Percentiles rank a stretch among this genome's conserved stretches.
These are phyloP conservation scores for Poliocrania exsul DNA, from an alignment of 2,797 vertebrate genomes.

Conservation along the genomic window DNA sequence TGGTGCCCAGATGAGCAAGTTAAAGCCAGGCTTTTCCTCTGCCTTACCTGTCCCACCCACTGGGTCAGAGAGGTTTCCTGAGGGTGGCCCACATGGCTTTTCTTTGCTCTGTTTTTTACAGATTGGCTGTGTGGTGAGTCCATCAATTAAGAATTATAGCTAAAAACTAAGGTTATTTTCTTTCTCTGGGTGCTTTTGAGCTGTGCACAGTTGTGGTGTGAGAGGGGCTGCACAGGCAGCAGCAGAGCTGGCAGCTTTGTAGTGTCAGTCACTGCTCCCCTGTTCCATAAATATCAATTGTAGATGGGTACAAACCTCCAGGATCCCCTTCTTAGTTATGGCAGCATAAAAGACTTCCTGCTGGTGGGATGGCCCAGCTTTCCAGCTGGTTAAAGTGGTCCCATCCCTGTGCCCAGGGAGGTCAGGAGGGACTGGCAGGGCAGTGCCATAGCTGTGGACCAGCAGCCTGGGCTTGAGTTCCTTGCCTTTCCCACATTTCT, in stretches of 20 bases:
- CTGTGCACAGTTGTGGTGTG: fast-evolving
- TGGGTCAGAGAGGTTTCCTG: not conserved
- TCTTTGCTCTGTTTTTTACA: not conserved
- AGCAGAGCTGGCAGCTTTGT: not conserved
- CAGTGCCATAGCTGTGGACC: not conserved
- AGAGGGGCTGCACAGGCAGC: not conserved
- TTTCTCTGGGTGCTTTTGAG: not conserved
- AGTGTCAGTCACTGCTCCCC: not conserved
- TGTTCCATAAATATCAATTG: not conserved
- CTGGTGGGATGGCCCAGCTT: not conserved
- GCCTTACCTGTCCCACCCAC: not conserved
- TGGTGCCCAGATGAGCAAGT: not conserved
- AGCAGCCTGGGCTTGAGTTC: not conserved
- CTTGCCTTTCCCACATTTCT: not conserved
- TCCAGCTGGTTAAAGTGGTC: not conserved
- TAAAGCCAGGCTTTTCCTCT: not conserved
- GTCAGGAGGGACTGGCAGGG: not conserved
- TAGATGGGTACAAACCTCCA: not conserved
- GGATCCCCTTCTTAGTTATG: not conserved
- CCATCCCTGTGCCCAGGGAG: not conserved
- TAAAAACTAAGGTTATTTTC: not conserved
- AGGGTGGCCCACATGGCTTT: not conserved
- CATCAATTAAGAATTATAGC: not conserved
- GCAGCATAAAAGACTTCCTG: not conserved
- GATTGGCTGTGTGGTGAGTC: not conserved